A percentile compares a stretch with the other conserved stretches of the same genome.
Evolutionary conservation across 2,888 invertebrate genomes (phyloP).

Genomic region (Drosophila affinis): DNA sequence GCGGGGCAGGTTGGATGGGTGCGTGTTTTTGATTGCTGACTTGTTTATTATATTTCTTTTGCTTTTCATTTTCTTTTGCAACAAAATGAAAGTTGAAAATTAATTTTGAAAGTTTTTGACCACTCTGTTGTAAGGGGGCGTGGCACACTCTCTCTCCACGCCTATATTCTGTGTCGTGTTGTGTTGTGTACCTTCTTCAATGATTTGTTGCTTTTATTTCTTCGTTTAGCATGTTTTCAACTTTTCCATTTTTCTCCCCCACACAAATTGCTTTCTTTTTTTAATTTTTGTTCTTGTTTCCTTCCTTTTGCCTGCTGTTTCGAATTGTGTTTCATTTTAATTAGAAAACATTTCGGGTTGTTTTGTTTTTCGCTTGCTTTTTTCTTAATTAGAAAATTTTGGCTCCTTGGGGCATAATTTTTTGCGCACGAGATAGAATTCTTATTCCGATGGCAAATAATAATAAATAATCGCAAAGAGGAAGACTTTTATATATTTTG

Average conservation of each 20-base stretch:
- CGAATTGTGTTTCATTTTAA: constrained; percentile 59
- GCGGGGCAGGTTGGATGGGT: not conserved
- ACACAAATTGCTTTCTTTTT: constrained; percentile 35
- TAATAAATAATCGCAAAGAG: constrained; percentile 61
- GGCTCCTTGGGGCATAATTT: constrained; percentile 39
- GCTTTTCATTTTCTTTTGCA: constrained; percentile 39
- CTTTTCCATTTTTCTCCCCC: constrained; percentile 30
- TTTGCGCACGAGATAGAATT: constrained; percentile 16
- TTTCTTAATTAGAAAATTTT: constrained; percentile 54
- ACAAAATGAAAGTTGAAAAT: constrained; percentile 66
- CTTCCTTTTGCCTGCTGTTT: constrained; percentile 31
- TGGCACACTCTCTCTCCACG: constrained; percentile 13
- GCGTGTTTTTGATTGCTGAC: constrained; percentile 67
- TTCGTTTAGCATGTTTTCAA: constrained; percentile 36
- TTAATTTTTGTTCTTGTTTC: constrained; percentile 12
- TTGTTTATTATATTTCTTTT: constrained; percentile 59
- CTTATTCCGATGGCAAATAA: constrained; percentile 38
- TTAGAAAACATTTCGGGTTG: constrained; percentile 59
- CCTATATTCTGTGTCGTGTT: constrained; percentile 16
- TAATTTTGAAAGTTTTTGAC: constrained; percentile 71
- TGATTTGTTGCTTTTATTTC: constrained; percentile 54
- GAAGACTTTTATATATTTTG: constrained; percentile 51
- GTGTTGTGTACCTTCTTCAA: constrained; percentile 36
- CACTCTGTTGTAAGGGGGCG: constrained; percentile 33
- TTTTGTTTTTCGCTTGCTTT: constrained; percentile 20